Conservation (phyloP, 2,797 vertebrate genomes). For the Sphenopsis melanotis region DNA sequence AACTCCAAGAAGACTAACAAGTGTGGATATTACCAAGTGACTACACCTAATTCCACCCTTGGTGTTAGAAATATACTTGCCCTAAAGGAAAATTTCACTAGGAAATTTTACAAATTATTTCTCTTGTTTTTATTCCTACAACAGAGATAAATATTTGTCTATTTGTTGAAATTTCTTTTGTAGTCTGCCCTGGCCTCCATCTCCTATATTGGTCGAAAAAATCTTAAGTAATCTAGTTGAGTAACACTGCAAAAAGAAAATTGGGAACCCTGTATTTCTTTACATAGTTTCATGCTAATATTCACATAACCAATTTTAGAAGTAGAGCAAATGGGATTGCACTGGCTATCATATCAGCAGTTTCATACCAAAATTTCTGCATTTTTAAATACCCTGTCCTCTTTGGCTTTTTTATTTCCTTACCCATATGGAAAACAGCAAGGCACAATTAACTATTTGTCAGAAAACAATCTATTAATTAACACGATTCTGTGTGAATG, state of each 20-base stretch:
- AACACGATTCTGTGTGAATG: constrained; percentile 16
- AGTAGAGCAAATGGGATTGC: neutral
- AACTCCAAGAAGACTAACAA: neutral
- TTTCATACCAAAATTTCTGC: neutral
- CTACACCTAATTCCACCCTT: neutral
- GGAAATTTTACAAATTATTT: neutral
- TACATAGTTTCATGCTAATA: neutral
- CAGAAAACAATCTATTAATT: constrained; percentile 53
- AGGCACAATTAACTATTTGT: constrained; percentile 48
- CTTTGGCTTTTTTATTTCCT: neutral
- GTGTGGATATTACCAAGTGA: neutral
- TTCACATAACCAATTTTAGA: neutral
- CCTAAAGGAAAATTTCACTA: neutral
- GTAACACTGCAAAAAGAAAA: neutral
- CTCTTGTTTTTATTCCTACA: neutral
- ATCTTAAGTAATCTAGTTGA: neutral
- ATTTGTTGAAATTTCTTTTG: neutral
- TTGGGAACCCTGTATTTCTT: neutral
- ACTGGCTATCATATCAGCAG: neutral
- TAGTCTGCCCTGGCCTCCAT: neutral
- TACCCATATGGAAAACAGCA: constrained; percentile 8
- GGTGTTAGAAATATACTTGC: neutral
- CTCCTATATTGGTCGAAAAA: neutral
- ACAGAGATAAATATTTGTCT: neutral
- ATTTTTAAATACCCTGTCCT: neutral